These are phyloP conservation scores for Oligia latruncula DNA, from an alignment of 2,888 invertebrate species.

Conservation along the genomic window DNA sequence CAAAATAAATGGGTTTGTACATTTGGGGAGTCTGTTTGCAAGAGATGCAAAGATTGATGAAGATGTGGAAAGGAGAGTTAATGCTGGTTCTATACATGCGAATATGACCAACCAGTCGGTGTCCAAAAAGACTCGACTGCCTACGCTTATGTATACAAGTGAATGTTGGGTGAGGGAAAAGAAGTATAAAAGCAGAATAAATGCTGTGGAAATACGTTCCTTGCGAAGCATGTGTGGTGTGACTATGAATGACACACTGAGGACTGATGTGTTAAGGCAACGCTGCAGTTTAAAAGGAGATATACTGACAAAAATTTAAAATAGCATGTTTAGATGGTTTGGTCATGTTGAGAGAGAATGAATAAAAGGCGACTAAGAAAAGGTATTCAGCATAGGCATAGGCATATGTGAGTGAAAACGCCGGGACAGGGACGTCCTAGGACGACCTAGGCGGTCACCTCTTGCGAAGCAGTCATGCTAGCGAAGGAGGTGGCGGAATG, in stretches of 20 bases:
- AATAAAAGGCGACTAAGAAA: neutral
- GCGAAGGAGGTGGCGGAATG: too few relatives aligned
- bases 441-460: too few relatives aligned
- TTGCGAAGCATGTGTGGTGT: neutral
- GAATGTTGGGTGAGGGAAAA: neutral
- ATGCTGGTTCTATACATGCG: neutral
- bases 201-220: neutral
- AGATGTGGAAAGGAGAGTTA: neutral
- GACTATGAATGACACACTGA: neutral
- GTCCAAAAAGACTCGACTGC: neutral
- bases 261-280: neutral
- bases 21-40: neutral
- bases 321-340: neutral
- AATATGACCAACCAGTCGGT: neutral
- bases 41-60: neutral
- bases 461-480: too few relatives aligned
- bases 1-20: neutral
- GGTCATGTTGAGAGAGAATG: neutral
- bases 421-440: too few relatives aligned
- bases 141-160: neutral
- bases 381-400: neutral
- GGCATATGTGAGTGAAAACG: neutral
- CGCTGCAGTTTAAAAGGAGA: neutral
- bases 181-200: neutral
- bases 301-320: neutral